A percentile compares a stretch with the other conserved stretches of the same genome.
These are phyloP conservation scores for Pediacus dermestoides DNA, from an alignment of 2,888 invertebrate species.

Conservation along the genomic window DNA sequence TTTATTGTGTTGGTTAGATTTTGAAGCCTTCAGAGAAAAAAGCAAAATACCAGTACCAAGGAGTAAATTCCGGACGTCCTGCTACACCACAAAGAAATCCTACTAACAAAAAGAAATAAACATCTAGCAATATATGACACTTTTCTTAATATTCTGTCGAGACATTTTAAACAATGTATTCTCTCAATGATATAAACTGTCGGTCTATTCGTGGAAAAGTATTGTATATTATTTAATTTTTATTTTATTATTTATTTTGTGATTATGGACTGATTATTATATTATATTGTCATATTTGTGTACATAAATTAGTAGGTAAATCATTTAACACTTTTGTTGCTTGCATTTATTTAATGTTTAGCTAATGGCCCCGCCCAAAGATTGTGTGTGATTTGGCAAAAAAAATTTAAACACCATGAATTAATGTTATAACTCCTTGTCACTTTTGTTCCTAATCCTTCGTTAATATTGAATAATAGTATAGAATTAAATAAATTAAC, in stretches of 20 bases:
- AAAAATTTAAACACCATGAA: too few species aligned
- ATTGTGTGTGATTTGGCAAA: too few species aligned
- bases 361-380: too few species aligned
- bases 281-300: background rate
- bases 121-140: constrained; percentile 11
- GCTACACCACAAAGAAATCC: constrained; percentile 79
- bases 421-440: too few species aligned
- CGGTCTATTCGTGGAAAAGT: constrained; percentile 33
- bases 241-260: constrained; percentile 28
- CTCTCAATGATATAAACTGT: constrained; percentile 27
- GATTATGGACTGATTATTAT: constrained; percentile 16
- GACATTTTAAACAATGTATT: constrained; percentile 29
- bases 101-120: constrained; percentile 66
- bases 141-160: constrained; percentile 24
- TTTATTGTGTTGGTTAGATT: constrained; percentile 65
- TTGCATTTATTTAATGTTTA: constrained; percentile 1
- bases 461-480: too few species aligned
- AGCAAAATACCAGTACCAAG: constrained; percentile 96
- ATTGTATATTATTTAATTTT: constrained; percentile 33
- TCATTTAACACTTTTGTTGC: background rate
- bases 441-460: too few species aligned
- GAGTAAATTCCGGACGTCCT: constrained; percentile 81
- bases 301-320: constrained; percentile 3
- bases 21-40: constrained; percentile 99
- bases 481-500: too few species aligned